These are phyloP conservation scores for Heliothis virescens DNA, from an alignment of 1,140 invertebrate genomes.

Conservation along the genomic window DNA sequence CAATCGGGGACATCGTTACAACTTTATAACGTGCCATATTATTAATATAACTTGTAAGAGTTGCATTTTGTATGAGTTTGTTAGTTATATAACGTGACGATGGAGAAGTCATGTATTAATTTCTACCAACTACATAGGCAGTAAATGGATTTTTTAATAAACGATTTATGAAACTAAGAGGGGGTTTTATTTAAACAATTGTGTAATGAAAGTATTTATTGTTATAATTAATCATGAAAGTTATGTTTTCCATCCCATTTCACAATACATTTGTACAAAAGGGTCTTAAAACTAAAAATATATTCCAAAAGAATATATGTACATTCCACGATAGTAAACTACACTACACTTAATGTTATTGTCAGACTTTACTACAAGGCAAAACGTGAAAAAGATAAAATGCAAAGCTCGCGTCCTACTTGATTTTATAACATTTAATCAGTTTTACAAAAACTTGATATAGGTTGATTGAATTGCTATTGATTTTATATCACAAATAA, in stretches of 20 bases:
- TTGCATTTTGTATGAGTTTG: constrained; percentile 57
- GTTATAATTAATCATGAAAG: background rate
- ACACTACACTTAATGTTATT: constrained; percentile 5
- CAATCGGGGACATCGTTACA: background rate
- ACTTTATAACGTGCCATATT: constrained; percentile 47
- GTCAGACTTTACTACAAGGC: too few relatives aligned
- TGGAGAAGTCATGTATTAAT: constrained; percentile 59
- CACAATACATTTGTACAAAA: constrained; percentile 7
- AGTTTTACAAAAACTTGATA: too few relatives aligned
- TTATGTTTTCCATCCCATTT: background rate
- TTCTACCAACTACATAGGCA: constrained; percentile 65
- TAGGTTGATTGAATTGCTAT: too few relatives aligned
- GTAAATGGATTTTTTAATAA: constrained; percentile 72
- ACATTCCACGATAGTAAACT: constrained; percentile 27
- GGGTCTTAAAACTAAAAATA: constrained; percentile 3
- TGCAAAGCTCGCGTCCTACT: too few relatives aligned
- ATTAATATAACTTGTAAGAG: constrained; percentile 35
- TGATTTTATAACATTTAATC: too few relatives aligned
- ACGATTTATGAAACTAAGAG: constrained; percentile 48
- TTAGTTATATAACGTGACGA: constrained; percentile 51
- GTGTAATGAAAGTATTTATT: constrained; percentile 15
- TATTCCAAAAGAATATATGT: constrained; percentile 9
- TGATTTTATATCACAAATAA: too few relatives aligned
- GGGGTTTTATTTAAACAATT: constrained; percentile 38
- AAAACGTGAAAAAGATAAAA: too few relatives aligned